Evolutionary conservation across 1,140 invertebrate species (phyloP), one percentile per base, ranked within the genome.

Genomic region (Drosophila asahinai): DNA sequence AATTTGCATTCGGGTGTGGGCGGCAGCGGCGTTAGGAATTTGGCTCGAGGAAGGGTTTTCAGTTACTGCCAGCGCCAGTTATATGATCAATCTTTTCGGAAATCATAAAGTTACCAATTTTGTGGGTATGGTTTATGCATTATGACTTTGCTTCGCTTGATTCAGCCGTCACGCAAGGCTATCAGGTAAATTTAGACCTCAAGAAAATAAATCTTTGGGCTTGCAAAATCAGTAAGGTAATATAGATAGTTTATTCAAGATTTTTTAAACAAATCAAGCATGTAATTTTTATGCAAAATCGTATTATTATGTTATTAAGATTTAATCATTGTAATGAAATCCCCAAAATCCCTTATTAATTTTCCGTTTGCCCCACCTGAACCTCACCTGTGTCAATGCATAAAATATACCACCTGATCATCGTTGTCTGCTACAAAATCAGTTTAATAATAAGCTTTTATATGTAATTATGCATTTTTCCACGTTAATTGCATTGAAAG

Each of bases 401-500:
- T 25, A 25, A 25, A 25, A 25, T 25, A 25, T 25, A 25, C 22
- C 36, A 14, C 49, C 66, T 38, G 67, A 73, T 52, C 76, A 74
- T 49, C 49, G 33, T 33, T 71, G 80, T 79, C 65, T 73, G 70
- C 52, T 62, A 47, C 68, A 83, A 78, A 84, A 71, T 71, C 48
- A 58, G 77, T 66, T 86, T 77, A 80, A 86, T 77, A 80, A 86
- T 74, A 77, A 65, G 61, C 76, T 51, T 70, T 65, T 75, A 75
- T 81, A 79, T 86, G 83, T 89, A 89, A 90, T 89, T 89, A 89
- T 82, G 65, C 45, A 86, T 48, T 90, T 89, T 84, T 90, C 58
- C 55, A 79, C 78, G 70, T 89, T 89, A 89, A 89, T 89, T 90
- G 86, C 86, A 90, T 90, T 86, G 81, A 90, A 80, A 81, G 61